phyloP scores from a whole-genome alignment of 1,140 invertebrate genomes.

The Dreissena polymorpha region DNA sequence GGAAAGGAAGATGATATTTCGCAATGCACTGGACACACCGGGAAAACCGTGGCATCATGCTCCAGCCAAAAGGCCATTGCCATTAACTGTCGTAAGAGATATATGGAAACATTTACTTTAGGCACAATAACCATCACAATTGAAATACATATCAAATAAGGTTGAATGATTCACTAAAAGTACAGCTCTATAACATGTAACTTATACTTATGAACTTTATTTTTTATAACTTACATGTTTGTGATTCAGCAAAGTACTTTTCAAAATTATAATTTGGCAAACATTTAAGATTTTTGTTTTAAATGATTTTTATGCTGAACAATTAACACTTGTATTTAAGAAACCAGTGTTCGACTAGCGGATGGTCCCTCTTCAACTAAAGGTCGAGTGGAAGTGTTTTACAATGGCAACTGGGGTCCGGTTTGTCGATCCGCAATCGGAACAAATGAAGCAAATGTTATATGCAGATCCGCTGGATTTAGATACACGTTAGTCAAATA shows the following conservation, averaged over 20 bases:
- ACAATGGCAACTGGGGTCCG: not conserved
- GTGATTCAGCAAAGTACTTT: no score
- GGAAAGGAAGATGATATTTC: conserved; percentile 1
- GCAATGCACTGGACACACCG: not conserved
- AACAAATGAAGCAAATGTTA: not conserved
- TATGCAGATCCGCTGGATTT: not conserved
- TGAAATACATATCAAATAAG: no score
- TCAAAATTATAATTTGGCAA: no score
- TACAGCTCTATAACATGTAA: no score
- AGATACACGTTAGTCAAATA: not conserved
- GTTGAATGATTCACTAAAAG: no score
- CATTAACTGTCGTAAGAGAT: not conserved
- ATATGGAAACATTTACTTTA: no score
- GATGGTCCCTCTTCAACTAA: conserved; percentile 7
- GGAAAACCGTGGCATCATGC: not conserved
- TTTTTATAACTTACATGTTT: no score
- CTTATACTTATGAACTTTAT: no score
- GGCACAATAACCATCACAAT: no score
- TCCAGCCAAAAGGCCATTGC: not conserved
- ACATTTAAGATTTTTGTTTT: no score
- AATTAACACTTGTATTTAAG: no score
- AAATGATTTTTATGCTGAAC: no score
- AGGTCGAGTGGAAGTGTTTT: conserved; percentile 14
- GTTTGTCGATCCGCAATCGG: not conserved
- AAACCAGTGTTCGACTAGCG: not conserved